Base-by-base conservation (phyloP, 2,888 invertebrate genomes). In the Pharmacophagus antenor region DNA sequence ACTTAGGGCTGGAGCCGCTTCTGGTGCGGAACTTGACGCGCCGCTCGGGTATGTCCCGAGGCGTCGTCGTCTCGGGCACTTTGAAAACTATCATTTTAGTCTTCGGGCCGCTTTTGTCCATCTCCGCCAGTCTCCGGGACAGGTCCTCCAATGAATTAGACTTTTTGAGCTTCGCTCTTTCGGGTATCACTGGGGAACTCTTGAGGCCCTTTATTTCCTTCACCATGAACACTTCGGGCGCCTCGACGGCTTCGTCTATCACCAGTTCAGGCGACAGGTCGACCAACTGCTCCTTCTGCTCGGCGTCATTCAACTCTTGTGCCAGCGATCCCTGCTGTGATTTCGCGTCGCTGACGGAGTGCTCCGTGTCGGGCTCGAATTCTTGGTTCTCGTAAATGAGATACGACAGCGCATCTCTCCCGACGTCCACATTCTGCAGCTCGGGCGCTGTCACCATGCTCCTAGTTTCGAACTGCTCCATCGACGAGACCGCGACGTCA, bases 1-100 rank as follows among this genome's bases (percentile, higher is more conserved):
- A 88, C 74, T 91, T 91, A 0, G 91, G 91, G 63, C 90, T 91
- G 0, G 87, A 85, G 0, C 90, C 88, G 18, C 84, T 85, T 44
- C 88, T 68, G 0, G 85, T 73, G 0, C 88, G 74, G 0, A 89
- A 62, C 63, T 87, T 85, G 0, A 73, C 58, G 21, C 84, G 64
- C 15, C 85, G 70, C 53, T 86, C 84, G 0, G 91, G 91, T 61
- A 91, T 91, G 56, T 89, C 89, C 18, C 88, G 68, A 0, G 91
- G 91, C 0, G 78, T 82, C 0, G 88, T 85, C 4, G 76, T 78
- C 60, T 88, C 89, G 0, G 88, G 89, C 0, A 89, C 76, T 77
- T 85, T 83, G 63, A 90, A 90, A 2, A 74, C 88, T 56, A 89
- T 88, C 0, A 80, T 84, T 56, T 84, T 88, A 0, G 79, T 65